Conservation (phyloP, 2,888 invertebrate genomes). For the Taphrorychus bicolor region DNA sequence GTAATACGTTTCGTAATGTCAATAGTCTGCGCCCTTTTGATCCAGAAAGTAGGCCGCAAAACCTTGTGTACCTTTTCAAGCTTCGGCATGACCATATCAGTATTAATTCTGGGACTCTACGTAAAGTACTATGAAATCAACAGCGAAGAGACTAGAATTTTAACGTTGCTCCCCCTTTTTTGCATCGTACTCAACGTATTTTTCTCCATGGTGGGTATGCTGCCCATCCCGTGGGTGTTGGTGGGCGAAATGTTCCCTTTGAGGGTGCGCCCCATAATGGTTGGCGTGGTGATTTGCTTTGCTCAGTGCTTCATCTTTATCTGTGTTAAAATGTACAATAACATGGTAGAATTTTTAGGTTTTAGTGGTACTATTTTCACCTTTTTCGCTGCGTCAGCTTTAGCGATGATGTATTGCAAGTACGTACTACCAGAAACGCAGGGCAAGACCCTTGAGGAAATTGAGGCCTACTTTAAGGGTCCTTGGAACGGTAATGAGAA, state of each 20-base stretch:
- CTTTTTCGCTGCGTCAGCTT: constrained; percentile 67
- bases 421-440: constrained; percentile 74
- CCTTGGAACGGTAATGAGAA: constrained; percentile 51
- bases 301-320: constrained; percentile 74
- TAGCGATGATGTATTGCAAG: constrained; percentile 68
- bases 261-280: constrained; percentile 72
- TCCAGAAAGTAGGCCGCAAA: constrained; percentile 70
- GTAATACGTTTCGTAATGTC: constrained; percentile 69
- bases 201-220: constrained; percentile 76
- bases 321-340: constrained; percentile 75
- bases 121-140: constrained; percentile 56
- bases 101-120: constrained; percentile 59
- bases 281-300: constrained; percentile 73
- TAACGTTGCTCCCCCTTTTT: constrained; percentile 62
- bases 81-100: constrained; percentile 69
- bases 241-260: constrained; percentile 76
- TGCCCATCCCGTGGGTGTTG: constrained; percentile 79
- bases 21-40: constrained; percentile 70
- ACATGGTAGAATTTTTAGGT: constrained; percentile 64
- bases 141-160: constrained; percentile 47
- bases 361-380: constrained; percentile 71
- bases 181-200: constrained; percentile 74
- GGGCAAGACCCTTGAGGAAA: constrained; percentile 71
- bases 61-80: constrained; percentile 71
- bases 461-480: constrained; percentile 69